Conservation (phyloP, 2,888 invertebrate genomes). For the Ommatoiulus sabulosus region DNA sequence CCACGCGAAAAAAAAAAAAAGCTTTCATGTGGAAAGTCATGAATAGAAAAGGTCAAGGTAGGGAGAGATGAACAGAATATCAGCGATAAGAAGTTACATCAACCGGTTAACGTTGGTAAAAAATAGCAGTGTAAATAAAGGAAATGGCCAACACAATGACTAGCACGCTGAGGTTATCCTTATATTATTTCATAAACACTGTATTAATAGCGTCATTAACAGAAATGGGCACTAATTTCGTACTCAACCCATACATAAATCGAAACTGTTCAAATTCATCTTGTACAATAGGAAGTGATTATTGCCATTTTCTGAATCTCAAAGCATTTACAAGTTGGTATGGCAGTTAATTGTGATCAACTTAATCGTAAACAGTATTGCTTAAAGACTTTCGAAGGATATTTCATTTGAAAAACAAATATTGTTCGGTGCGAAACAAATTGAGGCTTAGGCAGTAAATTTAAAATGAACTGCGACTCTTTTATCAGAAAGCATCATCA, state of each 20-base stretch:
- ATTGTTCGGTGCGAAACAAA: no score
- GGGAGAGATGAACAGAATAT: conserved; percentile 25
- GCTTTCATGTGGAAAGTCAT: conserved; percentile 47
- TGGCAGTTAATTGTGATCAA: not conserved
- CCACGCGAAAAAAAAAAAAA: not conserved
- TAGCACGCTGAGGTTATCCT: not conserved
- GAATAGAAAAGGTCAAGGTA: conserved; percentile 45
- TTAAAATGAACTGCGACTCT: not conserved
- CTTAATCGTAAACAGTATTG: not conserved
- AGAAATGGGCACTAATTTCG: conserved; percentile 9
- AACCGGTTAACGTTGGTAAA: not conserved
- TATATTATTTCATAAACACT: not conserved
- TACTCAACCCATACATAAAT: not conserved
- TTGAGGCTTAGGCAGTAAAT: not conserved
- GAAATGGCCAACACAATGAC: conserved; percentile 13
- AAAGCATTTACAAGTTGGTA: not conserved
- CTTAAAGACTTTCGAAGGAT: not conserved
- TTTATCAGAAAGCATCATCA: not conserved
- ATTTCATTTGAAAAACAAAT: not conserved
- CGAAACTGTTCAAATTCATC: not conserved
- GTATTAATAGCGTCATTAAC: not conserved
- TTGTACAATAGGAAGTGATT: not conserved
- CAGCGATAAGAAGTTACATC: conserved; percentile 28
- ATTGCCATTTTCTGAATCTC: not conserved
- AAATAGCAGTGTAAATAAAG: not conserved